phyloP scores from a whole-genome alignment of 2,888 invertebrate species.

The Cerastoderma edule region DNA sequence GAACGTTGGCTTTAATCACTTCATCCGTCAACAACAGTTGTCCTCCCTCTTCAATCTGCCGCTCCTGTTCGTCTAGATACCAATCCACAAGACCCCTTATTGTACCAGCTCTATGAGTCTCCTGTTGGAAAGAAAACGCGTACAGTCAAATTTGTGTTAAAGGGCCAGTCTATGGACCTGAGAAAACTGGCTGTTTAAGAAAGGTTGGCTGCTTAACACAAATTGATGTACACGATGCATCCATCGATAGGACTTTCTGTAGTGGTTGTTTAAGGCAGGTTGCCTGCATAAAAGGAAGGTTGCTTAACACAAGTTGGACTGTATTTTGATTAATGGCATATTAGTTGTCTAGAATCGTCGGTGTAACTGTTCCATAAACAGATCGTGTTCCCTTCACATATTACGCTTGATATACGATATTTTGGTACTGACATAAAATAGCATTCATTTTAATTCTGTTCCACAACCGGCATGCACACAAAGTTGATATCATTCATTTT shows the following conservation, averaged over 20 bases:
- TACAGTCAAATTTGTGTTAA: neutral
- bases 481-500: too few species aligned
- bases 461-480: too few species aligned
- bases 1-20: neutral
- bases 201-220: neutral
- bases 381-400: too few species aligned
- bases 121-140: neutral
- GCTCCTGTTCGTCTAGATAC: neutral
- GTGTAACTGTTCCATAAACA: too few species aligned
- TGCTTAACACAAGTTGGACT: too few species aligned
- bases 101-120: neutral
- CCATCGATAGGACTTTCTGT: neutral
- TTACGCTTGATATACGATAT: too few species aligned
- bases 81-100: neutral
- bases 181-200: neutral
- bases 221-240: neutral
- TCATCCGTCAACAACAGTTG: neutral
- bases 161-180: neutral
- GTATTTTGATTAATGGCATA: too few species aligned
- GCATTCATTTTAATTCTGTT: too few species aligned
- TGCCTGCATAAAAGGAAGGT: neutral
- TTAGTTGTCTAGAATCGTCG: too few species aligned
- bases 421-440: too few species aligned
- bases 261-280: neutral
- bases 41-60: neutral